phyloP scores from a whole-genome alignment of 2,888 invertebrate species.

The Ceraclea dissimilis region DNA sequence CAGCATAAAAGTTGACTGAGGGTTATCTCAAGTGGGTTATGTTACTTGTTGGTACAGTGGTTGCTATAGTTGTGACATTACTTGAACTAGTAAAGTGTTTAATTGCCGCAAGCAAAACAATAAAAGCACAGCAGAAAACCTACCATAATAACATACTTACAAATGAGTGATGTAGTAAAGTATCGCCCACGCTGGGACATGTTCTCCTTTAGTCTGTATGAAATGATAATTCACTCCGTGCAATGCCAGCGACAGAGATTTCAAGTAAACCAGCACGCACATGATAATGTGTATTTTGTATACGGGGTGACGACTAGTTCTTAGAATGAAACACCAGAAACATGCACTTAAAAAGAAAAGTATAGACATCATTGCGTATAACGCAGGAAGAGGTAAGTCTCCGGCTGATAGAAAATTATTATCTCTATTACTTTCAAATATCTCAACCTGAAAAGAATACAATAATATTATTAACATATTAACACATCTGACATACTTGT shows the following conservation, averaged over 20 bases:
- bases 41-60: too few species aligned
- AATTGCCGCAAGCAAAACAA: too few species aligned
- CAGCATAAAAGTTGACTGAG: too few species aligned
- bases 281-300: conserved; percentile 96
- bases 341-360: conserved; percentile 84
- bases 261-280: conserved; percentile 87
- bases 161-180: conserved; percentile 96
- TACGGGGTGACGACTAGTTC: conserved; percentile 74
- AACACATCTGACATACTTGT: too few species aligned
- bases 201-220: conserved; percentile 86
- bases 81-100: too few species aligned
- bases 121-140: too few species aligned
- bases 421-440: conserved; percentile 77
- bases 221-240: conserved; percentile 94
- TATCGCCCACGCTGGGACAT: conserved; percentile 96
- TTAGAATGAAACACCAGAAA: conserved; percentile 86
- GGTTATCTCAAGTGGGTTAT: too few species aligned
- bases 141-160: conserved; percentile 46
- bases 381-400: conserved; percentile 88
- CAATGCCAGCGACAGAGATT: conserved; percentile 86
- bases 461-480: background rate
- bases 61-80: too few species aligned
- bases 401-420: conserved; percentile 93
- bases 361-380: conserved; percentile 88
- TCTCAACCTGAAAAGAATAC: conserved; percentile 57